A percentile compares a stretch with the other conserved stretches of the same genome.
These are phyloP conservation scores for Mugil cephalus DNA, from an alignment of 2,113 vertebrate genomes.

Conservation along the genomic window DNA sequence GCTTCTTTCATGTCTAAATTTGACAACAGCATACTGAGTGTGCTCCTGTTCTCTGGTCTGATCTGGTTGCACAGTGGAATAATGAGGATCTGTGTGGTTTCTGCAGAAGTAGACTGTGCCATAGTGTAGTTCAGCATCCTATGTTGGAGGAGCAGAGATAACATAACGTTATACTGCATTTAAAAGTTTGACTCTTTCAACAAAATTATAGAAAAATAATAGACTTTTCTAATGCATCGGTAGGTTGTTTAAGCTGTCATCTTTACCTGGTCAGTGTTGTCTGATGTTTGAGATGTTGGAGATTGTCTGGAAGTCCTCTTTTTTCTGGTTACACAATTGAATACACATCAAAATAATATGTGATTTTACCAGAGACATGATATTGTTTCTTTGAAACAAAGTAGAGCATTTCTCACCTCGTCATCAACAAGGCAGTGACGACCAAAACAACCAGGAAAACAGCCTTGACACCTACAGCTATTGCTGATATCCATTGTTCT, in stretches of 20 bases:
- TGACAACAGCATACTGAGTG: background rate
- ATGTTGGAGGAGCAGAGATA: background rate
- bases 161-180: background rate
- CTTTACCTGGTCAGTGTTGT: background rate
- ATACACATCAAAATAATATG: background rate
- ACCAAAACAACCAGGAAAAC: too few relatives aligned
- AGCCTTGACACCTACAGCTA: background rate
- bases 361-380: background rate
- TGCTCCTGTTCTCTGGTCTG: background rate
- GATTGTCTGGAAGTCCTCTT: background rate
- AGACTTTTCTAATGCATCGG: too few relatives aligned
- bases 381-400: background rate
- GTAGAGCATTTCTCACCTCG: background rate
- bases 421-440: too few relatives aligned
- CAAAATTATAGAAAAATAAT: background rate
- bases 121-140: background rate
- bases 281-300: background rate
- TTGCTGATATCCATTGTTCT: background rate
- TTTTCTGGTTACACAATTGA: background rate
- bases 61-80: background rate
- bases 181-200: background rate
- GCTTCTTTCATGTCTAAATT: background rate
- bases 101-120: background rate
- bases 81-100: background rate
- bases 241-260: background rate